Conservation (phyloP, 35 echinoderm and acorn worm genomes). For the Heliocidaris erythrogramma region DNA sequence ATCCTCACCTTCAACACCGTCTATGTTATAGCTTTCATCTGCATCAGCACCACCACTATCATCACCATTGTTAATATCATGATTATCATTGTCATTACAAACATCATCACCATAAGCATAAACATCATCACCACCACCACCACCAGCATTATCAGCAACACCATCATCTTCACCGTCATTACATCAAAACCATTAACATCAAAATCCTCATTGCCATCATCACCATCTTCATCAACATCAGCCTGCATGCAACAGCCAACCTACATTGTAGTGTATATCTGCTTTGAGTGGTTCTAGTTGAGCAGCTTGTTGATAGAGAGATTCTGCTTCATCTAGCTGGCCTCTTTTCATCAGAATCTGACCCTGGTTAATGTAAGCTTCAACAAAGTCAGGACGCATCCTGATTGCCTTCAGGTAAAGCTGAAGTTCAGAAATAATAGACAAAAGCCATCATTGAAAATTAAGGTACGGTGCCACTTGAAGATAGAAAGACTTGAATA, state of each 20-base stretch:
- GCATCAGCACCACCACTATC: background rate
- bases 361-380: conserved; percentile 67
- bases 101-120: too few species aligned
- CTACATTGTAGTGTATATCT: conserved; percentile 74
- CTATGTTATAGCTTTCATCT: too few species aligned
- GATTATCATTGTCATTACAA: background rate
- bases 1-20: too few species aligned
- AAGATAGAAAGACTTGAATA: too few species aligned
- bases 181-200: background rate
- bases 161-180: background rate
- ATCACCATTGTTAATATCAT: background rate
- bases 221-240: conserved; percentile 21
- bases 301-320: conserved; percentile 51
- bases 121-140: background rate
- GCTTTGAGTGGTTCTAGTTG: conserved; percentile 55
- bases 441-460: too few species aligned
- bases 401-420: conserved; percentile 58
- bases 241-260: background rate
- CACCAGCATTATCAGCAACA: background rate
- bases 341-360: conserved; percentile 55
- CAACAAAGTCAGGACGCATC: conserved; percentile 61
- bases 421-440: conserved; percentile 9
- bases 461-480: too few species aligned
- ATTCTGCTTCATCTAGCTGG: conserved; percentile 43
- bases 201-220: background rate